A percentile compares a stretch with the other conserved stretches of the same genome.
phyloP scores from a whole-genome alignment of 2,113 vertebrate genomes.

The human (Homo sapiens) region GRCh38 chr15:47509501-47510000 shows the following conservation, averaged over 20 bases:
- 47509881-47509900: neutral
- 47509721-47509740: neutral
- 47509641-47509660: neutral
- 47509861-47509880: neutral
- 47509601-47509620: neutral
- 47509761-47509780: neutral
- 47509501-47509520: neutral
- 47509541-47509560: neutral
- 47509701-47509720: neutral
- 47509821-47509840: neutral
- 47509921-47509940: neutral
- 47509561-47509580: neutral
- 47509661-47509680: neutral
- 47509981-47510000: neutral
- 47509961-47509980: neutral
- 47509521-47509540: neutral
- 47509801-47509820: neutral
- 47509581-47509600: neutral
- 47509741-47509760: neutral
- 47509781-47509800: neutral
- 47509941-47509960: neutral
- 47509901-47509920: neutral
- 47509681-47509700: neutral
- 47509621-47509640: neutral
- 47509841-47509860: neutral